Base-by-base conservation (phyloP, 2,888 invertebrate species). In the Smittia sp. region DNA sequence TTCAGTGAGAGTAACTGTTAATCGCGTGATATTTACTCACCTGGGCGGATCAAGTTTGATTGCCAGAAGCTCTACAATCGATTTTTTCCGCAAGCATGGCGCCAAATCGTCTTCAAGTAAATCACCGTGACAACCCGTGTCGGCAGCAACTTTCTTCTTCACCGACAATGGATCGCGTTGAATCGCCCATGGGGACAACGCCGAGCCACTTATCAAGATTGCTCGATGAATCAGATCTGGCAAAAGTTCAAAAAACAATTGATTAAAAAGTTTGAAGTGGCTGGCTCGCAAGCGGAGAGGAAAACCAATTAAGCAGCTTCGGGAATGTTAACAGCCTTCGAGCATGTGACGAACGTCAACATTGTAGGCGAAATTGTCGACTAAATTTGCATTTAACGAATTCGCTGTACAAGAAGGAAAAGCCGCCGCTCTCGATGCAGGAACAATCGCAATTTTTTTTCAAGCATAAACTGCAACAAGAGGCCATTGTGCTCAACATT, bases 161-260 rank as follows among this genome's bases (percentile, higher is more conserved):
- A 93, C 89, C 78, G 87, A 87, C 69, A 93, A 85, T 32, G 93
- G 93, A 80, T 93, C 93, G 77, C 90, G 87, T 83, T 93, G 93
- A 78, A 95, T 86, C 75, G 95, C 94, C 95, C 95, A 96, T 39
- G 94, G 94, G 79, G 94, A 94, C 76, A 95, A 85, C 24, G 93
- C 93, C 74, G 94, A 94, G 74, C 96, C 95, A 80, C 94, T 94
- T 81, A 94, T 87, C 79, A 96, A 85, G 79, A 95, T 90, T 77
- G 92, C 92, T 77, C 94, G 89, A 83, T 91, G 91, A 80, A 96
- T 87, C 77, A 96, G 86, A 84, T 93, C 94, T 94, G 52, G 52
- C 52, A 52, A 20, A 20, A 3, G 3, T 4, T 52, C 52, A 52
- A 20, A 20, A 52, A 52, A 52, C 3, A n/a, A 52, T 52, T 52